A percentile compares a stretch with the other conserved stretches of the same genome.
Conservation (phyloP, 2,888 invertebrate species). For the Morpho achilles region DNA sequence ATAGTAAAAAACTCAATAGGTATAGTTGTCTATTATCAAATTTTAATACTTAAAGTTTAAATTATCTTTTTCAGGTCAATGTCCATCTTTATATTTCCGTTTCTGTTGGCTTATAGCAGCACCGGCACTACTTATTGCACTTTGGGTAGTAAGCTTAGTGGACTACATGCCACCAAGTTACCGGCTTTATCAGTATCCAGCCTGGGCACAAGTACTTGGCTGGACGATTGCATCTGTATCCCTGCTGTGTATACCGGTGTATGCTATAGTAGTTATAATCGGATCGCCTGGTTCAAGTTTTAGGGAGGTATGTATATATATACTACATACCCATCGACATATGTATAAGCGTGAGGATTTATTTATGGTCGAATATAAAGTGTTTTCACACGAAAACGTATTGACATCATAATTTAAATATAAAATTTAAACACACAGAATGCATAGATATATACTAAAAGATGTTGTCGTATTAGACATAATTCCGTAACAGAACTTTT, state of each 20-base stretch:
- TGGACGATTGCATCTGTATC: conserved; percentile 92
- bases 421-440: no score
- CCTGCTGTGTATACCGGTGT: conserved; percentile 90
- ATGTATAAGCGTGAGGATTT: no score
- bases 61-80: conserved; percentile 56
- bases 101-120: conserved; percentile 92
- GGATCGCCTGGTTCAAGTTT: conserved; percentile 85
- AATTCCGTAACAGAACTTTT: no score
- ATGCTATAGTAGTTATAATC: conserved; percentile 85
- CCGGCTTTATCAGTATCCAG: conserved; percentile 89
- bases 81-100: conserved; percentile 89
- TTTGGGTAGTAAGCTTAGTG: conserved; percentile 93
- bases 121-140: conserved; percentile 88
- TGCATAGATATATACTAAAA: no score
- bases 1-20: no score
- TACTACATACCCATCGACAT: no score
- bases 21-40: no score
- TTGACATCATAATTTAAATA: no score
- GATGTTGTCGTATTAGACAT: no score
- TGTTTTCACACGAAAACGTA: no score
- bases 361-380: no score
- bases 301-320: conserved; percentile 45
- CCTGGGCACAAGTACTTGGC: conserved; percentile 91
- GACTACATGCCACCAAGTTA: conserved; percentile 93
- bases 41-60: no score